Conservation (phyloP, 2,797 vertebrate genomes). For the Potorous gilbertii region DNA sequence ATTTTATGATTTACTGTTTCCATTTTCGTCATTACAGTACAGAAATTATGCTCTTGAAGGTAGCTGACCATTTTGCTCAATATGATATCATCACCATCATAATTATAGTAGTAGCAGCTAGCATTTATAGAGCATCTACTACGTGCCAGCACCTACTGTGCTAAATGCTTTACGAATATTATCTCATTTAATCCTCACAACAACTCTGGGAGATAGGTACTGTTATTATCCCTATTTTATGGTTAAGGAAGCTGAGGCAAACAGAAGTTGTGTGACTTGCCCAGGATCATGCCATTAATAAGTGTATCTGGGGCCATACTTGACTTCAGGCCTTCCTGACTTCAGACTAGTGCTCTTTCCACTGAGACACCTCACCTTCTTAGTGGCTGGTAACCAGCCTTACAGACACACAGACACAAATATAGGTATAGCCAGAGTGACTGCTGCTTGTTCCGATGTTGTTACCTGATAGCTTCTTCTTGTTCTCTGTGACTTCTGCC, state of each 20-base stretch:
- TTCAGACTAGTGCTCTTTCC: no score
- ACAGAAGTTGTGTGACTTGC: background rate
- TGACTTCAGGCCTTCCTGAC: background rate
- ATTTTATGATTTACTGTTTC: background rate
- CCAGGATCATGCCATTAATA: no score
- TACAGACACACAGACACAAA: background rate
- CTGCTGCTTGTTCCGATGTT: background rate
- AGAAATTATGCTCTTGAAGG: no score
- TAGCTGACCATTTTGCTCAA: no score
- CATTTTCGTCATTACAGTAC: no score
- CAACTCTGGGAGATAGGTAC: background rate
- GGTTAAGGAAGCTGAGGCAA: background rate
- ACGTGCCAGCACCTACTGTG: no score
- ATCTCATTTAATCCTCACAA: no score
- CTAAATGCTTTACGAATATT: no score
- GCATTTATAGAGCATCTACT: background rate
- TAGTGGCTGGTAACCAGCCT: background rate
- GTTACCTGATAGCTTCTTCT: background rate
- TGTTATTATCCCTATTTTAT: background rate
- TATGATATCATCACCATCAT: background rate
- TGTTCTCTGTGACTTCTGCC: background rate
- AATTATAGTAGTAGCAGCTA: background rate
- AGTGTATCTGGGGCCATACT: background rate
- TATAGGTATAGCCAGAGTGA: background rate
- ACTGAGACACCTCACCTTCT: background rate